These are phyloP conservation scores for Canis aureus DNA, from an alignment of 2,113 vertebrate genomes.

Conservation along the genomic window DNA sequence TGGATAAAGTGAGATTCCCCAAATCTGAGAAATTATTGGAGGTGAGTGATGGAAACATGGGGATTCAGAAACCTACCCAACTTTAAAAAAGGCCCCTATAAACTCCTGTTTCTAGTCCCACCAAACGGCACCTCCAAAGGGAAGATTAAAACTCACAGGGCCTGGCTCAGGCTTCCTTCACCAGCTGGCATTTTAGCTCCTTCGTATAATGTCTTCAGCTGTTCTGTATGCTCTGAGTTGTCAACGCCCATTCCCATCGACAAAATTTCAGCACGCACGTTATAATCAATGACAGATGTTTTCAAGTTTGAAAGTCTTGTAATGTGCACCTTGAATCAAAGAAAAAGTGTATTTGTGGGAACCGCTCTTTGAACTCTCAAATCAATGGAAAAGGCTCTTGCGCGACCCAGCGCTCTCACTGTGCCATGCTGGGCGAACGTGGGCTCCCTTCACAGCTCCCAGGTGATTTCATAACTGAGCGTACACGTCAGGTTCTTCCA, in stretches of 20 bases:
- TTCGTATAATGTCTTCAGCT: slow-evolving; percentile 86
- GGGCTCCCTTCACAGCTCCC: background rate
- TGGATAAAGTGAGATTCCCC: background rate
- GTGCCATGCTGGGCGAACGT: rapidly evolving
- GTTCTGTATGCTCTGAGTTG: slow-evolving; percentile 90
- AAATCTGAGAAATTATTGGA: background rate
- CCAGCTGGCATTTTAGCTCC: background rate
- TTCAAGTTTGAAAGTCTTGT: slow-evolving; percentile 88
- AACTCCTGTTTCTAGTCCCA: background rate
- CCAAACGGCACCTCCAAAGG: background rate
- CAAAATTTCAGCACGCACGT: slow-evolving; percentile 91
- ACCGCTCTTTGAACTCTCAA: background rate
- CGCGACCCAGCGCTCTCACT: rapidly evolving
- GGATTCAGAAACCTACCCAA: background rate
- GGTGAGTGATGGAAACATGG: background rate
- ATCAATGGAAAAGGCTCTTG: background rate
- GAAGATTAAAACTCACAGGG: slow-evolving; percentile 64
- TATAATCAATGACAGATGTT: slow-evolving; percentile 91
- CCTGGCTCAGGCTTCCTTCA: slow-evolving; percentile 45
- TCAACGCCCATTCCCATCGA: slow-evolving; percentile 90
- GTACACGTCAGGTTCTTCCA: background rate
- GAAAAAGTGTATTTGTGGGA: background rate
- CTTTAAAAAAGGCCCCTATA: background rate
- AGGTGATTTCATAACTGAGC: background rate
- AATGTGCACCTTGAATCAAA: slow-evolving; percentile 89